phyloP scores from a whole-genome alignment of 2,797 vertebrate species.

The Apogon talboti region DNA sequence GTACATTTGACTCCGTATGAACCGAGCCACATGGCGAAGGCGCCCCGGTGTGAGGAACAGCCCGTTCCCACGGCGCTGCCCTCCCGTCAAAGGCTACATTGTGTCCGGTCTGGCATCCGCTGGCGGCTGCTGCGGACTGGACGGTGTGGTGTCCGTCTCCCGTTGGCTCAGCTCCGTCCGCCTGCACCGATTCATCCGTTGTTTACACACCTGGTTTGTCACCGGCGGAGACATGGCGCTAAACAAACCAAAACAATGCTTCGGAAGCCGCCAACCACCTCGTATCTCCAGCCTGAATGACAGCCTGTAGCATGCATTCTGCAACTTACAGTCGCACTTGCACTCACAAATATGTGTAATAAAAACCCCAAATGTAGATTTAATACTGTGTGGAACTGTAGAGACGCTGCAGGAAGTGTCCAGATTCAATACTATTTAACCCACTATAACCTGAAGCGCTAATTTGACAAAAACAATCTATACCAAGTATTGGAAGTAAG shows the following conservation, averaged over 20 bases:
- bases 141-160: constrained; percentile 39
- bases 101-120: constrained; percentile 72
- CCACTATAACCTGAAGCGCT: too few relatives aligned
- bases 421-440: too few relatives aligned
- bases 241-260: constrained; percentile 1
- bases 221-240: neutral
- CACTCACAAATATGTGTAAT: too few relatives aligned
- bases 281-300: too few relatives aligned
- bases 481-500: too few relatives aligned
- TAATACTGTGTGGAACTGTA: too few relatives aligned
- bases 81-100: constrained; percentile 79
- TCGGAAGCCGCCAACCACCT: neutral
- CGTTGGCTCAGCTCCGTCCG: constrained; percentile 4
- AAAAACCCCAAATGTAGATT: too few relatives aligned
- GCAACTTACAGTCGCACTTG: too few relatives aligned
- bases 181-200: neutral
- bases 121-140: constrained; percentile 59
- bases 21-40: constrained; percentile 4
- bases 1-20: neutral
- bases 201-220: constrained; percentile 5
- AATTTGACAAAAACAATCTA: too few relatives aligned
- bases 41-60: constrained; percentile 41
- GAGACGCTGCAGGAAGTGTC: too few relatives aligned
- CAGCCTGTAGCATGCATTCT: neutral
- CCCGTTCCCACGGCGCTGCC: constrained; percentile 42